Evolutionary conservation across 2,888 invertebrate species (phyloP), one percentile per base, ranked within the genome.

Genomic region (Molanna angustata): DNA sequence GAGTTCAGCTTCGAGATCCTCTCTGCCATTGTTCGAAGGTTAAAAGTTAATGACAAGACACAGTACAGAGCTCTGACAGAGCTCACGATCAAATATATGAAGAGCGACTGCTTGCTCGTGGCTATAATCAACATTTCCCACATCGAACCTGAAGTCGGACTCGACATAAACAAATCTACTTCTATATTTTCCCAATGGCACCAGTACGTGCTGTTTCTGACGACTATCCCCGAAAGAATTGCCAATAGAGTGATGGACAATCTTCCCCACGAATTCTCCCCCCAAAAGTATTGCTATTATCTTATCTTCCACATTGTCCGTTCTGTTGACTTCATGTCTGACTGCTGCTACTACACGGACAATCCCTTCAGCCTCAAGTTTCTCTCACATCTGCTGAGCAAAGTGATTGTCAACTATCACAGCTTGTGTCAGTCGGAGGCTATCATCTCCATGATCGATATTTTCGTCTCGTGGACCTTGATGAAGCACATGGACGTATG

Each of bases 151-250:
- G 55, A 62, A 1, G 64, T 66, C 1, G 56, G 59, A 0, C 37
- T 54, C 11, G 46, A 56, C 51, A 64, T 11, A 49, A 64, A 54
- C 52, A 64, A 58, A 57, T 48, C 62, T 63, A 4, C 60, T 54
- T 13, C 64, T 33, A 58, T 62, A 1, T 64, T 64, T 32, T 56
- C 60, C 0, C 68, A 72, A 2, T 81, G 81, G 76, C 73, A 77
- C 54, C 73, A 71, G 27, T 80, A 78, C 17, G 73, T 86, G 0
- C 86, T 86, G 63, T 62, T 80, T 41, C 62, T 90, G 46, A 70
- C 82, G 4, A 85, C 86, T 1, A 62, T 91, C 45, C 90, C 91
- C 0, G 82, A 76, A 62, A 73, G 85, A 59, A 71, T 90, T 35
- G 86, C 88, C 6, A 92, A 92, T 64, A 77, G 76, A 61, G 61